Base-by-base conservation (phyloP, 1,140 invertebrate species). In the Chymomyza costata region DNA sequence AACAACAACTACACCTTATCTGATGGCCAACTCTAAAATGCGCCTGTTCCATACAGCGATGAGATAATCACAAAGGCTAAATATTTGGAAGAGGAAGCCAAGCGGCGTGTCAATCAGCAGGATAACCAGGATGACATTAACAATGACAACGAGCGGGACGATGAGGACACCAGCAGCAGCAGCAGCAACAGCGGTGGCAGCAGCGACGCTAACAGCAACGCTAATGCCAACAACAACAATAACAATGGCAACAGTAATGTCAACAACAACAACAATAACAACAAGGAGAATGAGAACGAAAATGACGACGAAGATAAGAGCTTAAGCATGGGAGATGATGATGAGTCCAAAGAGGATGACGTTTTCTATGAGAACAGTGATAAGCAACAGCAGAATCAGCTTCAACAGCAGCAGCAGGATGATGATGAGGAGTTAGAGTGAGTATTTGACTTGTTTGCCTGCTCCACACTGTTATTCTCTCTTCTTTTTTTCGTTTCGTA, bases 321-420 rank as follows among this genome's bases (percentile, higher is more conserved):
- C 48, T 58, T 81, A 1, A 82, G 69, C 15, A 34, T 80, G 38
- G 76, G 84, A 14, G 73, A 80, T 53, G 84, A 87, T 31, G 88
- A 89, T 52, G 71, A 76, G 43, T 87, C 89, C n/a, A 88, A 90
- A 47, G 90, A 91, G 65, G 91, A 92, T 61, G 91, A 92, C 63
- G 89, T 91, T 18, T 92, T 92, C 86, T 92, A 92, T 73, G 91
- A 93, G 78, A 90, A 89, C 10, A 90, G 91, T 65, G 90, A 65
- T 44, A 71, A 64, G 43, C 32, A 41, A 16, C 34, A 58, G 66
- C 71, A 80, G 47, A 80, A 82, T 37, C 62, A 81, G 51, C 46
- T 62, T 43, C 14, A 51, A 10, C 51, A 65, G n/a, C 65, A 68
- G 8, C 65, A 65, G 1, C 76, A 92, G 73, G 89, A 90, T 18